Percentiles rank a stretch among this genome's conserved stretches.
Evolutionary conservation across 2,888 invertebrate genomes (phyloP).

Genomic region (Zelleria hepariella): DNA sequence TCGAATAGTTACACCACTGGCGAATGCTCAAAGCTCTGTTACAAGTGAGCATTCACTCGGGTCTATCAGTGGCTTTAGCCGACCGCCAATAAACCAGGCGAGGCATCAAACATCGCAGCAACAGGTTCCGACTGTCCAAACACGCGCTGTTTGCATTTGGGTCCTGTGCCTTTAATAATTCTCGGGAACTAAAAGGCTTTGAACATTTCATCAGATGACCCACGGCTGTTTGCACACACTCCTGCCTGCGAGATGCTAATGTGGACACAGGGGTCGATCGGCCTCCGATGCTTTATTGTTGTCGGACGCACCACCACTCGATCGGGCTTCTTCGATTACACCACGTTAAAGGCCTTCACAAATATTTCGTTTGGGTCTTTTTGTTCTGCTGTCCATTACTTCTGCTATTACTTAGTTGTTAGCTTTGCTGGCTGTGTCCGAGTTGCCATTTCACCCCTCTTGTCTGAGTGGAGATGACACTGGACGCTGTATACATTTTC

Average conservation of each 20-base stretch:
- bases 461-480: no score
- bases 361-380: neutral
- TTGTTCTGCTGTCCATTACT: no score
- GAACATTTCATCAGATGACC: constrained; percentile 73
- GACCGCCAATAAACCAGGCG: constrained; percentile 67
- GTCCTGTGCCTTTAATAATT: constrained; percentile 55
- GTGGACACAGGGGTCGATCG: constrained; percentile 72
- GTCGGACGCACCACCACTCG: constrained; percentile 45
- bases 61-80: constrained; percentile 64
- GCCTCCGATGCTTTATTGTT: constrained; percentile 61
- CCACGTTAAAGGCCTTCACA: neutral
- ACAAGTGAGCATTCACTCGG: no score
- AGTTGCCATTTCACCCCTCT: no score
- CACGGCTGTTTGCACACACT: constrained; percentile 69
- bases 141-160: constrained; percentile 45
- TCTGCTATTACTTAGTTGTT: no score
- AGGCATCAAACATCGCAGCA: constrained; percentile 66
- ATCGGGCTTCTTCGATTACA: constrained; percentile 60
- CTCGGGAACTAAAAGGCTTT: constrained; percentile 73
- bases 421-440: no score
- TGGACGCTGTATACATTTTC: no score
- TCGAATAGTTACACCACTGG: no score
- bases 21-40: no score
- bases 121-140: constrained; percentile 69
- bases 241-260: constrained; percentile 66